Evolutionary conservation across 2,888 invertebrate genomes (phyloP).

Genomic region (Exocentrus adspersus): DNA sequence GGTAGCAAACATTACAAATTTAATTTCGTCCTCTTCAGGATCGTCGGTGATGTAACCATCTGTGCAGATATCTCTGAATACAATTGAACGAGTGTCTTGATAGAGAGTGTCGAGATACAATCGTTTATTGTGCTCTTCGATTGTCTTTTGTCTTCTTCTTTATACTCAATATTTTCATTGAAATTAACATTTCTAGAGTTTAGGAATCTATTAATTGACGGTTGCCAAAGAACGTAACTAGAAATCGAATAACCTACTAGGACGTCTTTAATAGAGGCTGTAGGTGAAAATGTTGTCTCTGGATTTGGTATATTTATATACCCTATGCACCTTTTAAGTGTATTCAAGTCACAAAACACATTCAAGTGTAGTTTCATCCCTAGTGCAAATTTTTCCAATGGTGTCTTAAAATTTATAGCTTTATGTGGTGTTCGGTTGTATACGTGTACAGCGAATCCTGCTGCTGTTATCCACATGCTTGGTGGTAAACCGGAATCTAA

Average conservation of each 20-base stretch:
- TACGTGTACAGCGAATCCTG: slow-evolving; percentile 34
- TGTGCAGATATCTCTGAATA: no score
- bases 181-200: not conserved
- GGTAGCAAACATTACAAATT: no score
- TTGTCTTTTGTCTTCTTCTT: no score
- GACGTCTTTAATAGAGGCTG: not conserved
- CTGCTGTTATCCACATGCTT: slow-evolving; percentile 44
- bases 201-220: not conserved
- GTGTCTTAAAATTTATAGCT: not conserved
- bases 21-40: no score
- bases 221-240: not conserved
- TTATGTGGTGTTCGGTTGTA: slow-evolving; percentile 37
- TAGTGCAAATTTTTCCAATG: not conserved
- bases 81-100: no score
- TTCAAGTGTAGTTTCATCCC: not conserved
- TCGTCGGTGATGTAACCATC: no score
- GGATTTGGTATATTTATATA: not conserved
- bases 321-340: slow-evolving; percentile 26
- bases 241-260: not conserved
- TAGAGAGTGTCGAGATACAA: no score
- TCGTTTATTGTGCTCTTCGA: no score
- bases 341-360: not conserved
- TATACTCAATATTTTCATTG: not conserved
- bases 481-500: slow-evolving; percentile 23
- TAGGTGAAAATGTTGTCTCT: not conserved